Conservation (phyloP, 2,797 vertebrate species). For the Silurus lanzhouensis region DNA sequence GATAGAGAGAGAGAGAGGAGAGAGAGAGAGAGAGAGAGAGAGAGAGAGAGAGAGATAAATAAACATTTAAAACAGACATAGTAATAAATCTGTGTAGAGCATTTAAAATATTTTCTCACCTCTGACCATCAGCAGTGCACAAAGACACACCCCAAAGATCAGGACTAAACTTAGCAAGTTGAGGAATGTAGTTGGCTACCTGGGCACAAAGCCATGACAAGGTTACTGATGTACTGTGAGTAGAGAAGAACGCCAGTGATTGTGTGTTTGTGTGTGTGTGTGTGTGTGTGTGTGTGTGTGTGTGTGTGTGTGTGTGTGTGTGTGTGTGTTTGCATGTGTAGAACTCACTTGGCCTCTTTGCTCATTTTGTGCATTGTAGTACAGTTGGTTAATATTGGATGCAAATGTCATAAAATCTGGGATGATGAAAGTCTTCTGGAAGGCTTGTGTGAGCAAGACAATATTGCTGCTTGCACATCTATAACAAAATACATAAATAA, state of each 20-base stretch:
- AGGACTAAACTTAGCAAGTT: slow-evolving; percentile 86
- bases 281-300: background rate
- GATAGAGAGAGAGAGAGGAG: background rate
- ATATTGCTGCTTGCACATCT: slow-evolving; percentile 88
- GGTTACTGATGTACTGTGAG: background rate
- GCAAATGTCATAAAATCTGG: slow-evolving; percentile 85
- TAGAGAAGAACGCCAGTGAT: background rate
- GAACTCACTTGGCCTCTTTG: slow-evolving; percentile 76
- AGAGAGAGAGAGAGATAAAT: slow-evolving; percentile 7
- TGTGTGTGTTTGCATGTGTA: background rate
- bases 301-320: background rate
- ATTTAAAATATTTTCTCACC: slow-evolving; percentile 65
- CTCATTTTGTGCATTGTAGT: slow-evolving; percentile 73
- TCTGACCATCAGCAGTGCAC: slow-evolving; percentile 90
- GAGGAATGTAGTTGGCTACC: slow-evolving; percentile 91
- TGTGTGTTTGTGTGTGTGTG: background rate
- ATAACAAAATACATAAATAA: slow-evolving; percentile 21
- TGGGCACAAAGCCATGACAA: slow-evolving; percentile 55
- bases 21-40: slow-evolving; percentile 30
- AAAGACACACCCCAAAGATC: slow-evolving; percentile 88
- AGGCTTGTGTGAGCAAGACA: slow-evolving; percentile 86
- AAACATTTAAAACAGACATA: background rate
- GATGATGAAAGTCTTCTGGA: slow-evolving; percentile 89
- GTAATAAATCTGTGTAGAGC: background rate
- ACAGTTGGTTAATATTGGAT: slow-evolving; percentile 78